Conservation (phyloP, 2,113 vertebrate species). For the Bungarus multicinctus region DNA sequence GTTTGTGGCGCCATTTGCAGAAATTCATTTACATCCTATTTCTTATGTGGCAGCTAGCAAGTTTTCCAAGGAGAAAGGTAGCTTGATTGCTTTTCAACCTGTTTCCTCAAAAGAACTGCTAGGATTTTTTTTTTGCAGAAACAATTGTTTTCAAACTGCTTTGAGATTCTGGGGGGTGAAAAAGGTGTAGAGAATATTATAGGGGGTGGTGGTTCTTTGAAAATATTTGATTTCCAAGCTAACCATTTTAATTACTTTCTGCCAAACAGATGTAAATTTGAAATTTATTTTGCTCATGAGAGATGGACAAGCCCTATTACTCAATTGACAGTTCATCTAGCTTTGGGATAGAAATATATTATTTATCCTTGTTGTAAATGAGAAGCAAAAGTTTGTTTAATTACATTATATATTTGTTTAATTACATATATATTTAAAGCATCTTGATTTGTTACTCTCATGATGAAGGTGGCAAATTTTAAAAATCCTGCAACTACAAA, state of each 20-base stretch:
- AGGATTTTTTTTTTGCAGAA: background rate
- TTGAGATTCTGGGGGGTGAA: background rate
- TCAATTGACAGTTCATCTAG: background rate
- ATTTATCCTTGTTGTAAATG: background rate
- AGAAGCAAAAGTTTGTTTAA: background rate
- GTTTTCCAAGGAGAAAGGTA: background rate
- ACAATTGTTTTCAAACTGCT: background rate
- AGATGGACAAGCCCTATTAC: background rate
- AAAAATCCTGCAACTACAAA: conserved; percentile 29
- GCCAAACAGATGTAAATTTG: background rate
- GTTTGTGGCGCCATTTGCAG: background rate
- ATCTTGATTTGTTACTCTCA: conserved; percentile 14
- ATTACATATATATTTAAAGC: background rate
- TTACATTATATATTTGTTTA: background rate
- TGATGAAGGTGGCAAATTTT: conserved; percentile 45
- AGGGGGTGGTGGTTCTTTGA: background rate
- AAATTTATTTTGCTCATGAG: background rate
- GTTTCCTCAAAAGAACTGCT: background rate
- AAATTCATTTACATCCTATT: background rate
- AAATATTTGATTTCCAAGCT: background rate
- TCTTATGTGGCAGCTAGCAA: background rate
- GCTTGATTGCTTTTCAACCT: background rate
- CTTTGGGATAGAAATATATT: background rate
- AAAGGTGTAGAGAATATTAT: background rate
- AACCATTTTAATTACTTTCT: background rate